These are phyloP conservation scores for Tetranychus cinnabarinus DNA, from an alignment of 1,140 invertebrate genomes.

Conservation along the genomic window DNA sequence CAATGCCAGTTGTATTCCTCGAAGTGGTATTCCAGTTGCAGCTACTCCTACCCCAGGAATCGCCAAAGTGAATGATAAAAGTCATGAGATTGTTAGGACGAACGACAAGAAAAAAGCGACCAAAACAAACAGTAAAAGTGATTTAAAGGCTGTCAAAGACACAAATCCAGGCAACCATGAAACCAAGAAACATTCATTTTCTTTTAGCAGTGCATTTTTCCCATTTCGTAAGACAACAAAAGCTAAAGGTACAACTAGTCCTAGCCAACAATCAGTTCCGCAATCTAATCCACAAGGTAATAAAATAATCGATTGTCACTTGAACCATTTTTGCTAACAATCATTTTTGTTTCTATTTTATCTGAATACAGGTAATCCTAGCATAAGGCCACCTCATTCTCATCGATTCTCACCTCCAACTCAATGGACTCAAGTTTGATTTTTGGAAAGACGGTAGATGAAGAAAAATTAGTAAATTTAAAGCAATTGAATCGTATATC, in stretches of 20 bases:
- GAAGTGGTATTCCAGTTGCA: too few relatives aligned
- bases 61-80: background rate
- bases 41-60: too few relatives aligned
- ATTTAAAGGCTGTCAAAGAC: background rate
- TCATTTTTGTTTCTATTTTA: too few relatives aligned
- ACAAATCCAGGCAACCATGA: too few relatives aligned
- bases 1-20: too few relatives aligned
- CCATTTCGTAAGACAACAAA: background rate
- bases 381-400: conserved; percentile 8
- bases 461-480: too few relatives aligned
- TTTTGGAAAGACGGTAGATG: too few relatives aligned
- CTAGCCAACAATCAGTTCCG: background rate
- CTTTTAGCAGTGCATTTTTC: background rate
- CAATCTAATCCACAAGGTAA: background rate
- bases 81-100: background rate
- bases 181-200: background rate
- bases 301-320: too few relatives aligned
- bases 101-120: background rate
- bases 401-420: conserved; percentile 8
- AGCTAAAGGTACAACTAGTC: background rate
- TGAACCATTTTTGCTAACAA: too few relatives aligned
- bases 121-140: background rate
- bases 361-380: background rate
- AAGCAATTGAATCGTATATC: too few relatives aligned
- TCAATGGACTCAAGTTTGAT: conserved; percentile 12